Conservation (phyloP, 2,888 invertebrate species). For the Neoaliturus tenellus region DNA sequence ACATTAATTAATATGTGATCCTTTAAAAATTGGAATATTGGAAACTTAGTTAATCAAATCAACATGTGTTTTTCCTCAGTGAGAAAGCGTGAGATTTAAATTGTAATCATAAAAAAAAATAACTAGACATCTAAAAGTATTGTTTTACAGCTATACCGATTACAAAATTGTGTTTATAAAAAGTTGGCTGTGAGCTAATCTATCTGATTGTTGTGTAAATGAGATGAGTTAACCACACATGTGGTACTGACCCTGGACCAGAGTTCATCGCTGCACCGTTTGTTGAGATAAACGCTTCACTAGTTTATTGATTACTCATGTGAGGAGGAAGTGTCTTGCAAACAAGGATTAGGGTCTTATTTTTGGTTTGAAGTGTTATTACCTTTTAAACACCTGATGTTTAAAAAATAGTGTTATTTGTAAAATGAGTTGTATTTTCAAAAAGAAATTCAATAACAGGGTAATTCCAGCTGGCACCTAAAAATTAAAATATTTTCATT, state of each 20-base stretch:
- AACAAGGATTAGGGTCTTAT: neutral
- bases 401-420: no score
- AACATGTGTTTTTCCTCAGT: no score
- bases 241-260: neutral
- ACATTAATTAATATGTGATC: no score
- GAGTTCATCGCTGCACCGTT: neutral
- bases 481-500: no score
- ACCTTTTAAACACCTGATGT: no score
- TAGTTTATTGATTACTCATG: slow-evolving; percentile 4
- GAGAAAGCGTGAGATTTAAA: no score
- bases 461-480: no score
- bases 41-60: no score
- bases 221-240: neutral
- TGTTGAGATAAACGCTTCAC: neutral
- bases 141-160: no score
- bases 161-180: neutral
- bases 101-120: no score
- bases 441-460: slow-evolving; percentile 29
- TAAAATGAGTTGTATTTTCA: neutral
- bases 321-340: neutral
- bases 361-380: neutral
- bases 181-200: neutral
- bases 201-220: slow-evolving; percentile 11
- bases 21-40: no score
- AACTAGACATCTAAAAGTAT: no score